These are phyloP conservation scores for Parasteatoda lunata DNA, from an alignment of 2,888 invertebrate genomes.

Conservation along the genomic window DNA sequence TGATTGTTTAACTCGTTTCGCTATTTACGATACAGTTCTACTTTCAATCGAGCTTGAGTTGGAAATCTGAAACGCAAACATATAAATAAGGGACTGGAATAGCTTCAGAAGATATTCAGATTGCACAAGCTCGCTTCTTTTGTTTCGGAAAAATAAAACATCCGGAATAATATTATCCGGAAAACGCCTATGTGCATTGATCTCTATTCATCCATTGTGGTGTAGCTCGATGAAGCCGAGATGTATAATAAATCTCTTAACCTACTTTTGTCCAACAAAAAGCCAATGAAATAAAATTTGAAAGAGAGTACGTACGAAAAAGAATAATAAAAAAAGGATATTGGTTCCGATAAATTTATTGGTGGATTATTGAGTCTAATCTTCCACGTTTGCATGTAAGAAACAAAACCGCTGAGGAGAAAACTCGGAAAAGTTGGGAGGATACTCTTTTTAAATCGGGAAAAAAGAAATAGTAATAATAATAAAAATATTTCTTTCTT, in stretches of 20 bases:
- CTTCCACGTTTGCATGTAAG: conserved; percentile 53
- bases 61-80: background rate
- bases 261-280: conserved; percentile 24
- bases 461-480: background rate
- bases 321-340: conserved; percentile 15
- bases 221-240: background rate
- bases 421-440: background rate
- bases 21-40: background rate
- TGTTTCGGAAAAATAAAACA: conserved; percentile 38
- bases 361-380: conserved; percentile 59
- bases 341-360: conserved; percentile 38
- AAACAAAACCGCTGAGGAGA: conserved; percentile 20
- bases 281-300: background rate
- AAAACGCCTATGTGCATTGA: background rate
- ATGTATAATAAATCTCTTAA: conserved; percentile 62
- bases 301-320: conserved; percentile 7
- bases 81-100: background rate
- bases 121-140: conserved; percentile 12
- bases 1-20: conserved; percentile 5
- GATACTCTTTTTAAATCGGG: background rate
- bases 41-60: background rate
- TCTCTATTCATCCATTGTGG: conserved; percentile 8
- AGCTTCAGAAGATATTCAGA: background rate
- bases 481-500: background rate
- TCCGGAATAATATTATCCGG: conserved; percentile 46